These are phyloP conservation scores for Squalus acanthias DNA, from an alignment of 2,797 vertebrate species.

Conservation along the genomic window DNA sequence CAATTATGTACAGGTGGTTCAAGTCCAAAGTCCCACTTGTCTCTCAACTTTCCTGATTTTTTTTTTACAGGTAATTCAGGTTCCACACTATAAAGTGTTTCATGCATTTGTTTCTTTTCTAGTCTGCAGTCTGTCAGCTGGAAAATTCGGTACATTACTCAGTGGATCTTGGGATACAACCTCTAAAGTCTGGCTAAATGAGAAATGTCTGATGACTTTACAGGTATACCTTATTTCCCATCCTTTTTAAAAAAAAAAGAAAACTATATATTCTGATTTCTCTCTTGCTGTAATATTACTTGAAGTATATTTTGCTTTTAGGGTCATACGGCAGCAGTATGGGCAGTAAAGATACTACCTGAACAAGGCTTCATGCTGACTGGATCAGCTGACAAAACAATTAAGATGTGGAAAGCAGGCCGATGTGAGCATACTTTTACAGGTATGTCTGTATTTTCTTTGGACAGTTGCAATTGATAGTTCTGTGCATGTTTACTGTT, in stretches of 20 bases:
- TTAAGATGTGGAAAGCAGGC: conserved; percentile 93
- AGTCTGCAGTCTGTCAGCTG: conserved; percentile 93
- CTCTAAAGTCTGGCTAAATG: conserved; percentile 93
- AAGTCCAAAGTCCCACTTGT: not conserved
- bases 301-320: conserved; percentile 48
- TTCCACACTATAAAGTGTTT: not conserved
- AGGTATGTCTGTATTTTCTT: conserved; percentile 59
- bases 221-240: conserved; percentile 58
- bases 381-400: conserved; percentile 92
- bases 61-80: not conserved
- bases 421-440: conserved; percentile 82
- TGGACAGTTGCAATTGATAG: not conserved
- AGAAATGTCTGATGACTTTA: conserved; percentile 97
- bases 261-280: not conserved
- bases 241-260: not conserved
- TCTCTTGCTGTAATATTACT: not conserved
- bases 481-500: not conserved
- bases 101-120: conserved; percentile 34
- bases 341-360: conserved; percentile 87
- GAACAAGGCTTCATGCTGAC: conserved; percentile 94
- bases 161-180: conserved; percentile 97
- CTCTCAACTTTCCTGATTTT: not conserved
- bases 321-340: conserved; percentile 91
- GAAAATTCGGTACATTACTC: conserved; percentile 91
- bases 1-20: not conserved